A percentile compares a stretch with the other conserved stretches of the same genome.
These are phyloP conservation scores for Gymnothorax javanicus DNA, from an alignment of 2,797 vertebrate species.

Conservation along the genomic window DNA sequence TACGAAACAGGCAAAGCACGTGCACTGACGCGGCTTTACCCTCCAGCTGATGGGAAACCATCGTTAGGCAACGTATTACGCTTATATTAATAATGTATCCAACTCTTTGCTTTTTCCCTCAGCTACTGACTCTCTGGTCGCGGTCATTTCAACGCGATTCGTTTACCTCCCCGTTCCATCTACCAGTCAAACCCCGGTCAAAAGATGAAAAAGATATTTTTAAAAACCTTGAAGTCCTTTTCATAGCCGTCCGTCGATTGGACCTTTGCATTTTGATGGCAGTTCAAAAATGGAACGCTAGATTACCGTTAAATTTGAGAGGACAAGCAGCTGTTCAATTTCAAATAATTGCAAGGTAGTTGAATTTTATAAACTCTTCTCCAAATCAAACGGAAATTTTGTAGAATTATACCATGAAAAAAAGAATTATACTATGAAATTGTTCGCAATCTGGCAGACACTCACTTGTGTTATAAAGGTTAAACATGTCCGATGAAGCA, in stretches of 20 bases:
- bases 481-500: not conserved
- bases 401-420: too few relatives aligned
- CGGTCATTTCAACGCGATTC: not conserved
- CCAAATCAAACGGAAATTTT: too few relatives aligned
- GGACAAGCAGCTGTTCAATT: too few relatives aligned
- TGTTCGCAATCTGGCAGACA: not conserved
- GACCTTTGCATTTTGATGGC: not conserved
- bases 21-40: slow-evolving; percentile 73
- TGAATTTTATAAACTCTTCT: too few relatives aligned
- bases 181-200: not conserved
- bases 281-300: not conserved
- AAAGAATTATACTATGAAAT: not conserved
- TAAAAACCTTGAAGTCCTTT: too few relatives aligned
- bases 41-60: slow-evolving; percentile 54
- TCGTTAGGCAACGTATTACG: not conserved
- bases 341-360: too few relatives aligned
- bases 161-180: not conserved
- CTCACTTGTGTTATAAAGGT: not conserved
- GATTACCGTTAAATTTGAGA: not conserved
- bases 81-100: not conserved
- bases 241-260: not conserved
- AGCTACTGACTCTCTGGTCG: not conserved
- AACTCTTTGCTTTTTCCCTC: not conserved
- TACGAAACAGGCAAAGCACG: slow-evolving; percentile 76
- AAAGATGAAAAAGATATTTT: not conserved